Percentiles rank a stretch among this genome's conserved stretches.
phyloP scores from a whole-genome alignment of 1,140 invertebrate species.

The Eurosta solidaginis region DNA sequence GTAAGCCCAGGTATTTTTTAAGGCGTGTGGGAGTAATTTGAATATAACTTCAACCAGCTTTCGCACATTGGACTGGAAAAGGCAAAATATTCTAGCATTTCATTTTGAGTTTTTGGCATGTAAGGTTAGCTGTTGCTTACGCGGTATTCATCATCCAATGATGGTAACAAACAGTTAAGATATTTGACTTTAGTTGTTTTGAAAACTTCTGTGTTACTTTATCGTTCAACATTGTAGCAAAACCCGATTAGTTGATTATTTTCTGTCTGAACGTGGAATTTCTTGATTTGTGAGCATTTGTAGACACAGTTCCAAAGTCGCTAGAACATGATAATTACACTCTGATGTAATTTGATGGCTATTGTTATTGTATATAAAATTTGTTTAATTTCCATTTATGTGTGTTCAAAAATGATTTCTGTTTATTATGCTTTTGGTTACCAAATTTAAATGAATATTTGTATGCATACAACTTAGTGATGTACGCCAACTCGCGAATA shows the following conservation, averaged over 20 bases:
- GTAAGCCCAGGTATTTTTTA: too few species aligned
- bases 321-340: neutral
- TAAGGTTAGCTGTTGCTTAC: neutral
- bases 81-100: neutral
- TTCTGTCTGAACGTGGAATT: too few species aligned
- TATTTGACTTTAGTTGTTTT: too few species aligned
- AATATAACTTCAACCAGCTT: neutral
- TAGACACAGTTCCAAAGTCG: neutral
- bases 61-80: neutral
- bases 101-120: neutral
- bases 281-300: neutral
- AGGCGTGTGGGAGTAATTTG: too few species aligned
- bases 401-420: neutral
- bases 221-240: too few species aligned
- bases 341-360: neutral
- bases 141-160: neutral
- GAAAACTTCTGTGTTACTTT: too few species aligned
- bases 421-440: neutral
- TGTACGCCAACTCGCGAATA: neutral
- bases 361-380: neutral
- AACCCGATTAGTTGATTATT: too few species aligned
- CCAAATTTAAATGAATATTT: neutral
- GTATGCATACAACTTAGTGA: neutral
- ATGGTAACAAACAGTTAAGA: neutral
- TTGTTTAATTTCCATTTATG: neutral